phyloP scores from a whole-genome alignment of 2,888 invertebrate species.

The Ectropis crepuscularia region DNA sequence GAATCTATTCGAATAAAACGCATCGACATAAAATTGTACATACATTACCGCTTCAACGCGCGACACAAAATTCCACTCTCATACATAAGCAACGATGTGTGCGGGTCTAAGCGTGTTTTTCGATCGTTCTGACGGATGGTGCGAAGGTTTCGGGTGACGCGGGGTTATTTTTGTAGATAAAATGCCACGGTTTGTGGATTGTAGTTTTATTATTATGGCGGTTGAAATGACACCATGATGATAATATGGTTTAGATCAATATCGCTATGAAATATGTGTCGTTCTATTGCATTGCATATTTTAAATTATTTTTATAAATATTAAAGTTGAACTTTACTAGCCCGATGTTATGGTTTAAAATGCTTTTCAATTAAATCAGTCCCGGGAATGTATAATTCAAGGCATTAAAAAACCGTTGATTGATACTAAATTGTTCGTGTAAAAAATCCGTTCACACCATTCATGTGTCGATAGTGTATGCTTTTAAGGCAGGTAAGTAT shows the following conservation, averaged over 20 bases:
- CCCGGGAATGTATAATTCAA: no score
- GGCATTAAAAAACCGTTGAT: no score
- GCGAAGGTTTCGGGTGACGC: constrained; percentile 10
- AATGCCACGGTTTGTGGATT: constrained; percentile 22
- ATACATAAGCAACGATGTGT: constrained; percentile 38
- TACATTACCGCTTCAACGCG: constrained; percentile 44
- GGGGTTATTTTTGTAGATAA: constrained; percentile 28
- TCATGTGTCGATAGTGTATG: no score
- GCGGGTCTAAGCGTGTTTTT: constrained; percentile 10
- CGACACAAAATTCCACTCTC: constrained; percentile 34
- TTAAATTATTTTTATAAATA: no score
- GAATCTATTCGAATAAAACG: constrained; percentile 32
- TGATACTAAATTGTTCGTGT: no score
- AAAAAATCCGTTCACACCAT: no score
- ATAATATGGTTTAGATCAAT: constrained; percentile 12
- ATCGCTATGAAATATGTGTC: not conserved
- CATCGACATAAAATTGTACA: constrained; percentile 34
- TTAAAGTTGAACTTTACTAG: no score
- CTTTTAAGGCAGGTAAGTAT: no score
- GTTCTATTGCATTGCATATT: not conserved
- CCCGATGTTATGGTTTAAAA: no score
- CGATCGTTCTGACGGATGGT: constrained; percentile 4
- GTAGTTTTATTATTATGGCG: constrained; percentile 28
- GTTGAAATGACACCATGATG: constrained; percentile 21
- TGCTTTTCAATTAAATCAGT: no score